Conservation (phyloP, 2,888 invertebrate genomes). For the Siphlonurus alternatus region DNA sequence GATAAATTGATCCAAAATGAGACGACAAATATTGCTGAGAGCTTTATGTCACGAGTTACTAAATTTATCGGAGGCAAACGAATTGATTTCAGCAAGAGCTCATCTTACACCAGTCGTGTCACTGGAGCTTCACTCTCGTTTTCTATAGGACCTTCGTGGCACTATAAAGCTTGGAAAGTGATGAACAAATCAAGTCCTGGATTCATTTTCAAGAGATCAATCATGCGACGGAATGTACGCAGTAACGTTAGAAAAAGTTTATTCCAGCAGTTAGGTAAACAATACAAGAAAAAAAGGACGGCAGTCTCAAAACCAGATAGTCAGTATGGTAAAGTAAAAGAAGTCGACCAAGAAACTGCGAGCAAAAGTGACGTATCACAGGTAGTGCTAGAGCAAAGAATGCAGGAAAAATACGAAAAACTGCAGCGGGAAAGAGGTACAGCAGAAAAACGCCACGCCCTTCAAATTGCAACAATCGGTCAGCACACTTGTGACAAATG, state of each 20-base stretch:
- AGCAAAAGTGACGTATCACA: too few species aligned
- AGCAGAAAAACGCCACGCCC: too few species aligned
- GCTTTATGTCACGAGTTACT: background rate
- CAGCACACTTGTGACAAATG: too few species aligned
- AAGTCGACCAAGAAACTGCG: background rate
- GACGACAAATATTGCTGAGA: background rate
- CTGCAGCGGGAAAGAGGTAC: too few species aligned
- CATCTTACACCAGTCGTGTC: background rate
- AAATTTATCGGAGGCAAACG: background rate
- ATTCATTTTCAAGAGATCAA: background rate
- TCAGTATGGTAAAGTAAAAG: background rate
- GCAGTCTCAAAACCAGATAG: background rate
- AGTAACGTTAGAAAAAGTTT: too few species aligned
- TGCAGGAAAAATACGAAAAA: too few species aligned
- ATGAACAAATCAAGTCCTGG: background rate
- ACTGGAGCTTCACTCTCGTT: background rate
- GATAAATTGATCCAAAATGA: background rate
- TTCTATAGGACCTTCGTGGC: background rate
- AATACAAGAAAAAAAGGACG: background rate
- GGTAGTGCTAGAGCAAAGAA: too few species aligned
- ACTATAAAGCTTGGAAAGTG: background rate
- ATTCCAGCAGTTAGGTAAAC: too few species aligned
- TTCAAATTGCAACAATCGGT: too few species aligned
- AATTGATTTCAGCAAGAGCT: background rate
- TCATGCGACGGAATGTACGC: too few species aligned